These are phyloP conservation scores for Euthynnus affinis DNA, from an alignment of 2,797 vertebrate genomes.

Conservation along the genomic window DNA sequence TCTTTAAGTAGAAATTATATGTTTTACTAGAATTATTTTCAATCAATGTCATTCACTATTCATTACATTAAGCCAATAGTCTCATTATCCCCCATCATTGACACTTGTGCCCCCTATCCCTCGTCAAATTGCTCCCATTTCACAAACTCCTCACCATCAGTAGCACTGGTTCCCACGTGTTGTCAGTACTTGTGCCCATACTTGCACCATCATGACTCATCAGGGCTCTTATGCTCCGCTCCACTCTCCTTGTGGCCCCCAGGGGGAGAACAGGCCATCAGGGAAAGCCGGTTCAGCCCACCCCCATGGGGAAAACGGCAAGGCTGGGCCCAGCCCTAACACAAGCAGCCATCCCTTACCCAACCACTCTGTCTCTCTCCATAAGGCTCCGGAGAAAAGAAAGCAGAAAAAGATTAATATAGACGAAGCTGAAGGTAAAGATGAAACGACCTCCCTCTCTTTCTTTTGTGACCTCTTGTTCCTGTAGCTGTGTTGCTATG, in stretches of 20 bases:
- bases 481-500: slow-evolving; percentile 73
- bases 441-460: slow-evolving; percentile 70
- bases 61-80: slow-evolving; percentile 31
- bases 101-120: slow-evolving; percentile 7
- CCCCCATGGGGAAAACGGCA: slow-evolving; percentile 93
- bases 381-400: slow-evolving; percentile 93
- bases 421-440: slow-evolving; percentile 99
- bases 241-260: slow-evolving; percentile 94
- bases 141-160: slow-evolving; percentile 41
- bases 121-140: slow-evolving; percentile 31
- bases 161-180: slow-evolving; percentile 57
- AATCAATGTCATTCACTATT: slow-evolving; percentile 20
- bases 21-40: slow-evolving; percentile 2
- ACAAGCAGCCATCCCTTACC: slow-evolving; percentile 85
- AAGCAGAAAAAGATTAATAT: slow-evolving; percentile 99
- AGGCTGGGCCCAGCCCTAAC: slow-evolving; percentile 83
- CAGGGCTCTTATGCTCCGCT: slow-evolving; percentile 76
- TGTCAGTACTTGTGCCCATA: slow-evolving; percentile 53
- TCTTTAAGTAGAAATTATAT: slow-evolving; percentile 3
- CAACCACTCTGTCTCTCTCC: slow-evolving; percentile 81
- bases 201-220: slow-evolving; percentile 53
- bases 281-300: slow-evolving; percentile 94
- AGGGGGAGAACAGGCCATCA: slow-evolving; percentile 95
- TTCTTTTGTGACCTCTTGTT: slow-evolving; percentile 50
- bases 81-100: slow-evolving; percentile 1